Evolutionary conservation across 2,888 invertebrate species (phyloP), one percentile per base, ranked within the genome.

Genomic region (Lysandra coridon): DNA sequence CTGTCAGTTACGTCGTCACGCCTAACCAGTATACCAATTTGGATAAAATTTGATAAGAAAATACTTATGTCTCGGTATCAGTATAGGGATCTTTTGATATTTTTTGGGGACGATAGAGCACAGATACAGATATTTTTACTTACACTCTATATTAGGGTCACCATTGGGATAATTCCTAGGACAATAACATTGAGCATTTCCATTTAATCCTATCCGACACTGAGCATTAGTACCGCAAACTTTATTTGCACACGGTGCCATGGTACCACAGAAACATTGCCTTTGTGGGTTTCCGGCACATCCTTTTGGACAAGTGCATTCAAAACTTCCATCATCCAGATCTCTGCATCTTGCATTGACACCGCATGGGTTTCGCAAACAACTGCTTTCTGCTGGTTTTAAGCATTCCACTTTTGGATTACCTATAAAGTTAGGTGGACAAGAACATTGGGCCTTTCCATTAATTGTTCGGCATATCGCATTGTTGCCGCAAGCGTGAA

Each of bases 81-180:
- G 49, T 49, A 10, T 49, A 49, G 49, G 10, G 49, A 49, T 49
- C 10, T 49, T 49, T 49, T 49, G 10, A 49, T 49, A 49, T 49
- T 49, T 44, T 49, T 49, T 10, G 10, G 49, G 49, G 49, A 10
- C 49, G 49, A 49, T 49, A 49, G 49, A 49, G 49, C 10, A 49
- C 49, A 49, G 10, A 49, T 62, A 60, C 5, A 62, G 1, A 10
- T 64, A 64, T 64, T 14, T 75, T 75, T 60, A 96, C 97, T 96
- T 94, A 98, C 98, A 98, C 96, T 97, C 97, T 85, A 97, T 96
- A 87, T 97, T 96, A 37, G 98, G 97, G 95, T 98, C 97, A 80
- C 98, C 98, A 81, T 96, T 95, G 77, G 98, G 98, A 91, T 96
- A 97, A 86, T 96, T 96, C 60, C 96, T 95, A 78, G 98, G 98